Evolutionary conservation across 2,797 vertebrate species (phyloP), one percentile per base, ranked within the genome.

Genomic region (Tragopan temminckii): DNA sequence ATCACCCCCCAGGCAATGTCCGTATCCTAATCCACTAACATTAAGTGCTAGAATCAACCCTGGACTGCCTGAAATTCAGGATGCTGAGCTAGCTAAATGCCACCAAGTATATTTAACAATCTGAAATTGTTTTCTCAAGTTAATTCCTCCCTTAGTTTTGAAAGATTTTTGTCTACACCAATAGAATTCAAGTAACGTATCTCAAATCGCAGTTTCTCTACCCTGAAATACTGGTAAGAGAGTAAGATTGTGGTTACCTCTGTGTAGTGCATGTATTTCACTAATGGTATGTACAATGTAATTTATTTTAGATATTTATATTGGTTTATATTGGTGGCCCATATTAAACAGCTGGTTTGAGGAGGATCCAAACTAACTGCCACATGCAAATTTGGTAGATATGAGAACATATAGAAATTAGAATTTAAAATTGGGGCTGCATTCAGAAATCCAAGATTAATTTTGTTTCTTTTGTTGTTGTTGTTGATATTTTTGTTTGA

Each of bases 261-360:
- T 12, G 9, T 67, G 35, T 21, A 77, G 43, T 55, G 81, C 42
- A 36, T 36, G 38, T 69, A 42, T 72, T 81, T 69, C 62, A 74
- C n/a, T 66, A 78, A 58, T 20, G 68, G 17, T 10, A 43, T 38
- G 62, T 70, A 59, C 12, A 25, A 9, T 6, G 6, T 40, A 17
- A 59, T 95, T 93, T 85, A 78, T 50, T 78, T 78, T 36, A 83
- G 36, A 27, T 71, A n/a, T 42, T 90, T 69, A 17, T 70, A 42
- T 2, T 86, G 25, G 16, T 29, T 68, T 95, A 48, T 48, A 48
- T 24, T 48, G 46, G 64, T 23, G 35, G 19, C 43, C 55, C 40
- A 25, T 40, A 85, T 55, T 35, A 78, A 86, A 71, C 57, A 70
- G 0, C 20, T 66, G 38, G 17, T 61, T 16, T 63, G 55, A 85